Evolutionary conservation across 92 coral and sea anemone genomes (phyloP), one percentile per base, ranked within the genome.

Genomic region (Porites rus): DNA sequence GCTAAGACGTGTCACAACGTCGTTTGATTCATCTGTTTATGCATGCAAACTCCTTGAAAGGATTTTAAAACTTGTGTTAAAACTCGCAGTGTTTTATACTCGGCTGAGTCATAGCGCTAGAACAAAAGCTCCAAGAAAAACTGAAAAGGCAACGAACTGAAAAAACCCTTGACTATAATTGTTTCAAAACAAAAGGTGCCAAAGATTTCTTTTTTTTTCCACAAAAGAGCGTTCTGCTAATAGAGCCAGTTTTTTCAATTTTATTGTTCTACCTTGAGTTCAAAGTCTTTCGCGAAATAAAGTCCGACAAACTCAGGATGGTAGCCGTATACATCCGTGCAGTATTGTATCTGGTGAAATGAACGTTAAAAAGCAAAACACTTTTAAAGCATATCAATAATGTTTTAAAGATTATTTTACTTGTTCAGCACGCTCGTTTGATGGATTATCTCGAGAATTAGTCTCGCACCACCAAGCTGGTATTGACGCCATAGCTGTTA

Each of bases 151-250:
- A 69, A 56, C 81, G 69, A 77, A 77, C 81, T 25, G 81, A 67
- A 65, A 65, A 66, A 38, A 38, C 6, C 46, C 64, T 65, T 9
- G 2, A 38, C 46, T 17, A 1, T 19, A 7, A 67, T 80, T 53
- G 65, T 68, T 69, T 25, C 10, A 20, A 18, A 54, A 80, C 85
- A 80, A 80, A 80, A 80, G 76, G 51, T 24, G 10, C 46, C 46
- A 38, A 0, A 38, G 46, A 38, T 38, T 18, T 52, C 14, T 18
- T 51, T 65, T 77, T 22, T 76, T 19, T 3, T n/a, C 50, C 12
- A 14, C 10, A 31, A 19, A 51, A n/a, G 68, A 11, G 24, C 4
- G 28, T 19, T 6, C 38, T 31, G 56, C 6, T 38, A 38, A 38
- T 38, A 38, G 46, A 38, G 46, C 31, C 31, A 28, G 31, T 28